Evolutionary conservation across 2,797 vertebrate genomes (phyloP).

Genomic region (Rhinatrema bivittatum): DNA sequence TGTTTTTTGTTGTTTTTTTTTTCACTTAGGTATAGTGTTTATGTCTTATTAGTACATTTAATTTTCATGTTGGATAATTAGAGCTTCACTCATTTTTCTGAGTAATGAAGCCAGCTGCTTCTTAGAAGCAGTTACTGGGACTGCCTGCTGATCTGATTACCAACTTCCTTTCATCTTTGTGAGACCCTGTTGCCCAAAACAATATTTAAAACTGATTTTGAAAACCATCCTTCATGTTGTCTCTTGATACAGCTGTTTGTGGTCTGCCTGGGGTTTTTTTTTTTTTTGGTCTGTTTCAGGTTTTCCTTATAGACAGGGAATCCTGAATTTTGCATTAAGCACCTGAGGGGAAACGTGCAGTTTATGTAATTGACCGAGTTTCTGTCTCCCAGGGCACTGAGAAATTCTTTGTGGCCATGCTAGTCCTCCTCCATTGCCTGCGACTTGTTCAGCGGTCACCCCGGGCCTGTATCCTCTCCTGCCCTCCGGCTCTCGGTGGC

Average conservation of each 20-base stretch:
- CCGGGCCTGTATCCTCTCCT: too few species aligned
- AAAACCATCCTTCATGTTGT: too few species aligned
- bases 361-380: too few species aligned
- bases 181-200: conserved; percentile 5
- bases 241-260: too few species aligned
- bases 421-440: too few species aligned
- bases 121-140: conserved; percentile 7
- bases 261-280: conserved; percentile 7
- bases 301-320: too few species aligned
- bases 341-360: too few species aligned
- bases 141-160: conserved; percentile 7
- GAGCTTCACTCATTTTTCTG: neutral
- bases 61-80: neutral
- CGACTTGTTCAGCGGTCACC: too few species aligned
- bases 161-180: conserved; percentile 5
- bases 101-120: conserved; percentile 12
- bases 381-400: too few species aligned
- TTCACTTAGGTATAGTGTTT: neutral
- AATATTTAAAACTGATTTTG: neutral
- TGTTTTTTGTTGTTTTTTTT: neutral
- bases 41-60: neutral
- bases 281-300: conserved; percentile 11
- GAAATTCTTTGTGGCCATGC: too few species aligned
- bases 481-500: too few species aligned
- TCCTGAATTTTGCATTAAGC: too few species aligned